Conservation (phyloP, 2,797 vertebrate species). For the Fringilla coelebs region DNA sequence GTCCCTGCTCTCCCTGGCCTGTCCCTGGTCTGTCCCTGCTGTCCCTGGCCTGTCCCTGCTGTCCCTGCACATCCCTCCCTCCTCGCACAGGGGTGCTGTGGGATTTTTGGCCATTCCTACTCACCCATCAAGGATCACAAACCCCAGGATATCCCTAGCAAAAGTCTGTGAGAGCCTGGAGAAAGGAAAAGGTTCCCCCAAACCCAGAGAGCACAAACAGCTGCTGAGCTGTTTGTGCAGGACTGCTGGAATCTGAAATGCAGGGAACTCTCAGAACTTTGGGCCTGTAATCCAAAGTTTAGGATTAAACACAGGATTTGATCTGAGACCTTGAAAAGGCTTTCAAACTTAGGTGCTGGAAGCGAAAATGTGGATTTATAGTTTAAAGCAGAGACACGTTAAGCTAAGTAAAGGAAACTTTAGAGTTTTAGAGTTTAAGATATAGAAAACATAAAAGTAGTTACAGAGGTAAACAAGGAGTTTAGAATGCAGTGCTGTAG, state of each 20-base stretch:
- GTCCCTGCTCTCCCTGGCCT: background rate
- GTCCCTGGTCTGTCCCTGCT: background rate
- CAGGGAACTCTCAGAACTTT: background rate
- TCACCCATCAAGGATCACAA: background rate
- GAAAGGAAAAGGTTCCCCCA: background rate
- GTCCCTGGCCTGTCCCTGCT: background rate
- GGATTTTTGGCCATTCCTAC: background rate
- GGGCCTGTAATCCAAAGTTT: background rate
- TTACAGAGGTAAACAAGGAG: background rate
- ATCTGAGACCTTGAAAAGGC: background rate
- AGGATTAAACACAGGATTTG: background rate
- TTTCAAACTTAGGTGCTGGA: background rate
- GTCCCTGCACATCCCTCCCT: background rate
- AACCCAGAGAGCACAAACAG: background rate
- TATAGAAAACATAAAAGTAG: background rate
- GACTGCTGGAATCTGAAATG: background rate
- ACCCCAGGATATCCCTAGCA: background rate
- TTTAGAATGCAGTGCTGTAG: background rate
- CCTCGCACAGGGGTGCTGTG: accelerated
- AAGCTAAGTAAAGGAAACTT: background rate
- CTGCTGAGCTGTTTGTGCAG: background rate
- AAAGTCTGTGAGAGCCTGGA: background rate
- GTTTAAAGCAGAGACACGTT: background rate
- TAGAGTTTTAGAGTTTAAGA: background rate
- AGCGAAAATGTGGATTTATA: background rate